Conservation (phyloP, 1,140 invertebrate species). For the Polyergus mexicanus region DNA sequence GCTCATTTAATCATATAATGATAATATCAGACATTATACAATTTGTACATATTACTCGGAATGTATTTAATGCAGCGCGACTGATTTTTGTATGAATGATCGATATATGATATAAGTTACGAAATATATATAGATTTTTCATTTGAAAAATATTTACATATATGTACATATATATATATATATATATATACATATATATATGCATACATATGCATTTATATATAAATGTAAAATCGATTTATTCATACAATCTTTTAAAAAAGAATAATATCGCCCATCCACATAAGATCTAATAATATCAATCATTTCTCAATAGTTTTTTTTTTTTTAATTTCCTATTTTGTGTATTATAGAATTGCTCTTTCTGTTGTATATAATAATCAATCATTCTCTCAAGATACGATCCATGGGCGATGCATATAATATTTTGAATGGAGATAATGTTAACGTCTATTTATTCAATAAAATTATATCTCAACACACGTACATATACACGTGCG, state of each 20-base stretch:
- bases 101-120: conserved; percentile 67
- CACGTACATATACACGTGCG: conserved; percentile 52
- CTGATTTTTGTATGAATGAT: conserved; percentile 70
- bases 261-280: conserved; percentile 60
- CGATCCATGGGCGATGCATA: conserved; percentile 65
- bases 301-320: conserved; percentile 66
- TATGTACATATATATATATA: conserved; percentile 34
- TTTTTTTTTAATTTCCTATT: conserved; percentile 57
- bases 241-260: conserved; percentile 43
- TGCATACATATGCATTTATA: conserved; percentile 65
- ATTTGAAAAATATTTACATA: conserved; percentile 56
- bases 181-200: conserved; percentile 6
- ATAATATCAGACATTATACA: conserved; percentile 60
- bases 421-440: conserved; percentile 46
- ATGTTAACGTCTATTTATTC: conserved; percentile 50
- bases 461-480: conserved; percentile 59
- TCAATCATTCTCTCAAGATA: conserved; percentile 53
- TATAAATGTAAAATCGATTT: conserved; percentile 70
- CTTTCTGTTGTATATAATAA: conserved; percentile 57
- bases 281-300: conserved; percentile 61
- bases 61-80: conserved; percentile 61
- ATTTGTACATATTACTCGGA: conserved; percentile 74
- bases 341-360: conserved; percentile 48
- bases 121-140: conserved; percentile 61
- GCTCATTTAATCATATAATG: conserved; percentile 76